Base-by-base conservation (phyloP, 2,797 vertebrate genomes). In the Bovichtus diacanthus region DNA sequence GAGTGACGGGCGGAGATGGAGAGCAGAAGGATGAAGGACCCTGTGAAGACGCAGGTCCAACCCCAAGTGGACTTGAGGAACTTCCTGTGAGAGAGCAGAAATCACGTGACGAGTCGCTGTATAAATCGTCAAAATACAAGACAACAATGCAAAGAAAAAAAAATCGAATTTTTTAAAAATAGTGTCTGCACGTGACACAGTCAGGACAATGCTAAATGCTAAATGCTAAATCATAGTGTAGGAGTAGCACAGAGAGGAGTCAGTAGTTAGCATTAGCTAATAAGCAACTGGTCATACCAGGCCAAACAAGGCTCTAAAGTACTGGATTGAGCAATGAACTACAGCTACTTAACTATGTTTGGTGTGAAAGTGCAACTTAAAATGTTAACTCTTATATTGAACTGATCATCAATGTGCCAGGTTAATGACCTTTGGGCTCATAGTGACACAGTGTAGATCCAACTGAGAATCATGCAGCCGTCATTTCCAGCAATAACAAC, bases 41-140 rank as follows among this genome's bases (percentile, higher is more conserved):
- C 94, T 0, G 93, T 50, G 65, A 97, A 91, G 81, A 94, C 82
- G 81, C 93, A 96, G 1, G 96, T 97, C 96, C 96, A 97, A 46
- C 96, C 95, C 95, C 96, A 97, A 0, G 95, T 94, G 0, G 96
- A 97, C 55, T 82, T 87, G 23, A 96, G 94, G 83, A 96, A 96
- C 90, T 89, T 87, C 78, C 93, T 94, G 76, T 36, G 7, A 47
- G 49, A 66, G 13, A 6, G 3, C 41, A 59, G 13, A 38, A 29
- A 34, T 58, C 7, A 12, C 13, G 13, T 18, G 18, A 53, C n/a
- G 51, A 23, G 58, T 12, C 15, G 3, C 21, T 16, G 19, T 61
- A 38, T 23, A 10, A 11, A 23, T 13, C 0, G 0, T 51, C 0
- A 27, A 10, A 38, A 38, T 6, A 51, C 6, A 51, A 0, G 15